Base-by-base conservation (phyloP, 1,140 invertebrate genomes). In the Ceratosolen solmsi region DNA sequence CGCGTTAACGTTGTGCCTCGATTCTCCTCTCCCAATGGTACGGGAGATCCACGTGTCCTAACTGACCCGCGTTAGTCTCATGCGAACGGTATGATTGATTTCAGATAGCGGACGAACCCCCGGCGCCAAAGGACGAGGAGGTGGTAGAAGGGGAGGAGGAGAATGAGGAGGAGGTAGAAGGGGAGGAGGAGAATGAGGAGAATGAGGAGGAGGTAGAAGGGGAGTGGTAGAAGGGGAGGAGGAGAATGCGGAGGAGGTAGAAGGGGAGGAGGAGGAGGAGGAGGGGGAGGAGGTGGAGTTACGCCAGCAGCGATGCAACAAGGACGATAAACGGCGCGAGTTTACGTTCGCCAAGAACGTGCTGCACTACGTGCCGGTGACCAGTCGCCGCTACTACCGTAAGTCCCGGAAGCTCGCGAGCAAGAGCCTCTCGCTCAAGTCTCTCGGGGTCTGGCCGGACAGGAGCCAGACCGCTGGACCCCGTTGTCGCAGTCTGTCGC, bases 321-420 rank as follows among this genome's bases (percentile, higher is more conserved):
- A 25, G 41, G 56, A n/a, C 17, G 84, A 86, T 27, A 86, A 88
- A 17, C 87, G 86, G 22, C 83, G 77, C 1, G 83, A 85, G 8
- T 89, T 86, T 58, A 54, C 60, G 0, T 88, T 90, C 36, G 82
- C 89, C 0, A 88, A 79, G 60, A 88, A 86, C 70, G 86, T 90
- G 15, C 56, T 90, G 9, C 87, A 88, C 63, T 88, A 89, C 38
- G 87, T 88, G 0, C 89, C 89, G 0, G 86, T 86, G 30, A 83
- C 83, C 0, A 85, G 71, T 74, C 86, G 84, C 1, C 83, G 83
- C 15, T 87, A 84, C 73, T 73, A 74, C n/a, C 71, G 70, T 13
- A 83, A 83, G 68, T 74, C 82, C 2, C 58, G 82, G 5, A 79
- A 82, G 38, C 63, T 82, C 46, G 60, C 74, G 22, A 49, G 8